Conservation (phyloP, 2,888 invertebrate genomes). For the Synanthedon vespiformis region DNA sequence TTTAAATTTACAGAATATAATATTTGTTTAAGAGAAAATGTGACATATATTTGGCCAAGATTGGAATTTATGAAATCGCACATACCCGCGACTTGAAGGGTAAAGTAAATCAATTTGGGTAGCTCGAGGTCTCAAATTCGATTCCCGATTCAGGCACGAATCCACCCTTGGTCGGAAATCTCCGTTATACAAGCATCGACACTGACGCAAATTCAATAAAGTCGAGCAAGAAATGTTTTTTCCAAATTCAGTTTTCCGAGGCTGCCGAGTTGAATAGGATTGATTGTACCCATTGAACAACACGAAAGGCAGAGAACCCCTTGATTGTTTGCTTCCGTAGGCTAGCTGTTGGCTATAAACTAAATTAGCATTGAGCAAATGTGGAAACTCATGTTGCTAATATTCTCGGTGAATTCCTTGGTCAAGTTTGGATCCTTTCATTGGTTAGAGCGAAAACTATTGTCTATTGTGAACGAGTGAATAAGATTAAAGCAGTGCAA, state of each 20-base stretch:
- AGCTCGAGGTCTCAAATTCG: slow-evolving; percentile 57
- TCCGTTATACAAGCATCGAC: slow-evolving; percentile 38
- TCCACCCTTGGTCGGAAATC: slow-evolving; percentile 39
- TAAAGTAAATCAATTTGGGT: slow-evolving; percentile 60
- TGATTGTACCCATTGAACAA: neutral
- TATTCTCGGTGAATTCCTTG: no score
- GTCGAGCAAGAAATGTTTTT: slow-evolving; percentile 28
- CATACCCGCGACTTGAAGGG: slow-evolving; percentile 32
- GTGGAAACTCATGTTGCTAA: no score
- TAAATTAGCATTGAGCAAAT: no score
- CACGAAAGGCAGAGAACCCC: neutral
- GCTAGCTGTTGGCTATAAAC: no score
- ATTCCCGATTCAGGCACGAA: slow-evolving; percentile 48
- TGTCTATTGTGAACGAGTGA: neutral
- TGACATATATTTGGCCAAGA: slow-evolving; percentile 10
- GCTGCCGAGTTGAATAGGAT: slow-evolving; percentile 1
- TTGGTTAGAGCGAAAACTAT: slow-evolving; percentile 2
- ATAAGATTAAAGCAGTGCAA: slow-evolving; percentile 15
- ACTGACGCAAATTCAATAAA: slow-evolving; percentile 48
- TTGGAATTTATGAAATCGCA: slow-evolving; percentile 31
- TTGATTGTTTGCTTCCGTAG: no score
- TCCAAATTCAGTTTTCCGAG: slow-evolving; percentile 14
- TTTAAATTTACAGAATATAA: no score
- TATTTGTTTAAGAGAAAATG: no score
- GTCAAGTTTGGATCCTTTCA: no score